Evolutionary conservation across 2,113 vertebrate genomes (phyloP), one percentile per base, ranked within the genome.

Genomic region (Burhinus bistriatus): DNA sequence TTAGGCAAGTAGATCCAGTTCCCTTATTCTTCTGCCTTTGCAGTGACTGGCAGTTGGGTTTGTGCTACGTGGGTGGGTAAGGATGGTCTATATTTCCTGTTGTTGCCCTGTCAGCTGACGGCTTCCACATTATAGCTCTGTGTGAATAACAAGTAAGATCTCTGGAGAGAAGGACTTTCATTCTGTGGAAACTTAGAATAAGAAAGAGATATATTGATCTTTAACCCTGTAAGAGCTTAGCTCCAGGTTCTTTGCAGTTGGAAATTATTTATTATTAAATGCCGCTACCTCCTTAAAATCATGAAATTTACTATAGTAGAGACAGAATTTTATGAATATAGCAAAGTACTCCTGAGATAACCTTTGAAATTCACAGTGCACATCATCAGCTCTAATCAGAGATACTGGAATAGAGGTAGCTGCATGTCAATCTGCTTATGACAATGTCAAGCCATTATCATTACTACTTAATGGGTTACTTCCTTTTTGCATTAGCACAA

Each of bases 401-500:
- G 65, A 42, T 79, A 38, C 81, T 84, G 73, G 29, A 89, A 72
- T 89, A 65, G 30, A 87, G 0, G 3, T 58, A 32, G 51, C 29
- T 91, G 64, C 36, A 55, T 84, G 87, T 95, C 47, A 71, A 1
- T 90, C 52, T 95, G 38, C 23, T 75, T 78, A 79, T 75, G 45
- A 54, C 47, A 75, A 20, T 59, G 23, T 26, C 57, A 85, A n/a
- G 42, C 52, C 29, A 69, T 95, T 90, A 65, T 90, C 69, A 68
- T 82, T 59, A 40, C 66, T 96, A 15, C 38, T 62, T 93, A 94
- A 85, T 90, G 47, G 11, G 65, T 79, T 91, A 68, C 73, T 95
- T 94, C 92, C 87, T 87, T 75, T 80, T 62, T 87, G 59, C 51
- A n/a, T 83, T 89, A 82, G 42, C n/a, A 55, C 61, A 94, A 89